These are phyloP conservation scores for Odobenus rosmarus DNA, from an alignment of 2,113 vertebrate species.

Conservation along the genomic window DNA sequence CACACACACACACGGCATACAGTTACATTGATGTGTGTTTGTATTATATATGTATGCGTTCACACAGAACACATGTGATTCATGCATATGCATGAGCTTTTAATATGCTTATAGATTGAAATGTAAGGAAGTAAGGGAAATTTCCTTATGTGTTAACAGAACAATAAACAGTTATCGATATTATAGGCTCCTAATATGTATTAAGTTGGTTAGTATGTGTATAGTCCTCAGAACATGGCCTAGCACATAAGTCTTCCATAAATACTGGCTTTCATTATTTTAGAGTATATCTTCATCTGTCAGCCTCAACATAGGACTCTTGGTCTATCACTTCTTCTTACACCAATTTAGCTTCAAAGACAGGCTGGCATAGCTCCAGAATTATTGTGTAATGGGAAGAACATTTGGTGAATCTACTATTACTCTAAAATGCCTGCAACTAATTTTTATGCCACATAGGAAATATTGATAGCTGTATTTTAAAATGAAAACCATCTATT, in stretches of 20 bases:
- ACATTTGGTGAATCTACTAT: neutral
- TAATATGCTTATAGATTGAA: neutral
- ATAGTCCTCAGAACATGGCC: neutral
- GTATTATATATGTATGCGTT: neutral
- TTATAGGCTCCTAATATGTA: neutral
- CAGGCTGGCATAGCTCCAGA: neutral
- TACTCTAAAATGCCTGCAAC: neutral
- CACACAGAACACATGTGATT: neutral
- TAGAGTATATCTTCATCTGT: neutral
- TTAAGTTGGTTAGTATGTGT: neutral
- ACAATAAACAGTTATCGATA: neutral
- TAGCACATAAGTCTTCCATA: neutral
- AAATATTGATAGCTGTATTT: conserved; percentile 23
- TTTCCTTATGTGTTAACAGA: neutral
- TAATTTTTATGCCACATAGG: neutral
- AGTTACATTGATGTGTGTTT: neutral
- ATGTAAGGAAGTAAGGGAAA: neutral
- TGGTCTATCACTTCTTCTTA: neutral
- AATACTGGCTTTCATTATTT: neutral
- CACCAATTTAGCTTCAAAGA: neutral
- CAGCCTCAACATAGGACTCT: neutral
- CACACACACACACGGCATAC: neutral
- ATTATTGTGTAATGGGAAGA: neutral
- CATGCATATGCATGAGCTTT: conserved; percentile 3
- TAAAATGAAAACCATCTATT: conserved; percentile 37